These are phyloP conservation scores for Paramisgurnus dabryanus DNA, from an alignment of 2,113 vertebrate species.

Conservation along the genomic window DNA sequence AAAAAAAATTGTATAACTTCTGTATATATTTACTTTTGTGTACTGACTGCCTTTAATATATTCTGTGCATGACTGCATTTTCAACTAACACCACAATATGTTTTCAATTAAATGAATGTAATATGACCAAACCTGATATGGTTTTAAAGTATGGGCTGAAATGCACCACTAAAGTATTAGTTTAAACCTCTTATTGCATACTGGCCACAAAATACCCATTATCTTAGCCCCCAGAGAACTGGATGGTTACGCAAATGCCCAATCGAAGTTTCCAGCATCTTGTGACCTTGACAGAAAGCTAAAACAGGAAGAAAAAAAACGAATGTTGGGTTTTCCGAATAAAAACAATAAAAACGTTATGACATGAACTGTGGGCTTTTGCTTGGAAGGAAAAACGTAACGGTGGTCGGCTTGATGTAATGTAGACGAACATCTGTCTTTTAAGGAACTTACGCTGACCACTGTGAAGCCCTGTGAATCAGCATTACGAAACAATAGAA, in stretches of 20 bases:
- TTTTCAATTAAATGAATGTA: too few species aligned
- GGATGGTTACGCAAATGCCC: not conserved
- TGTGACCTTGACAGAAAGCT: not conserved
- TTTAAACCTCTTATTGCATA: constrained; percentile 70
- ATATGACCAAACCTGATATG: too few species aligned
- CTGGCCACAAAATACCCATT: constrained; percentile 34
- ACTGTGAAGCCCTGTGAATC: not conserved
- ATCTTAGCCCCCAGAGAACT: not conserved
- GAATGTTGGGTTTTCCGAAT: not conserved
- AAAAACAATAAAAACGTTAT: not conserved
- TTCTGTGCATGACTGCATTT: too few species aligned
- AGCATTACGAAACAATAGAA: constrained; percentile 32
- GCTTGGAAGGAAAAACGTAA: not conserved
- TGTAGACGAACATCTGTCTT: not conserved
- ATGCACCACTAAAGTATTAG: constrained; percentile 36
- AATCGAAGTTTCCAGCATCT: not conserved
- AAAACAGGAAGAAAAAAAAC: not conserved
- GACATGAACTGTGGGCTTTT: not conserved
- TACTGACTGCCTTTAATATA: too few species aligned
- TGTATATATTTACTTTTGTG: too few species aligned
- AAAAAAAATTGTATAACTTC: too few species aligned
- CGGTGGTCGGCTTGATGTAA: not conserved
- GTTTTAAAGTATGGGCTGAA: constrained; percentile 37
- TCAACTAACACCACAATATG: too few species aligned
- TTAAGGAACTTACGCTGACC: not conserved